Evolutionary conservation across 30 jellyfish, hydroid and myxozoan genomes (phyloP).

Genomic region (Aurelia coerulea): DNA sequence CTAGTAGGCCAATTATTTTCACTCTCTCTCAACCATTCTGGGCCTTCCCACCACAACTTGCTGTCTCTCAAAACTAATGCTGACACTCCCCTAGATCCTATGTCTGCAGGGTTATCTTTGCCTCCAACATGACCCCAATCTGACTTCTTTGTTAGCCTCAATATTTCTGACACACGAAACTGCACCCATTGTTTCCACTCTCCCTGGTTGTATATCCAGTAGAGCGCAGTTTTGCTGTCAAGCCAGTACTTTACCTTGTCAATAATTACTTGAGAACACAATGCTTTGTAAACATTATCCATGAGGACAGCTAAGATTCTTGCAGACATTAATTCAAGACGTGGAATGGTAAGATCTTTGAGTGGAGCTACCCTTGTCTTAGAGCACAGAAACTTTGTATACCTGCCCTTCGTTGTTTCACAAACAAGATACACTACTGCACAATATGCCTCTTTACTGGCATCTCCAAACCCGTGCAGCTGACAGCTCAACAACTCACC

Average conservation of each 20-base stretch:
- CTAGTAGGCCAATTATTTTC: constrained; percentile 13
- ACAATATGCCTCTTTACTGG: constrained; percentile 39
- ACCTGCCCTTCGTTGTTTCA: constrained; percentile 32
- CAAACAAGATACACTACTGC: constrained; percentile 35
- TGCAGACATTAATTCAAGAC: constrained; percentile 62
- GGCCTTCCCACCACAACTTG: constrained; percentile 61
- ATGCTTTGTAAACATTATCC: constrained; percentile 21
- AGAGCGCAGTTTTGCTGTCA: constrained; percentile 26
- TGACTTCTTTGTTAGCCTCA: constrained; percentile 9
- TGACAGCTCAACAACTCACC: constrained; percentile 38
- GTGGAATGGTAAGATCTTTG: constrained; percentile 37
- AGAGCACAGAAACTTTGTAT: constrained; percentile 26
- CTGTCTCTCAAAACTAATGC: neutral
- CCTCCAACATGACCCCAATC: constrained; percentile 45
- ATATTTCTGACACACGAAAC: neutral
- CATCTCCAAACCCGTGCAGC: constrained; percentile 43
- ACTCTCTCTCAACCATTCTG: constrained; percentile 12
- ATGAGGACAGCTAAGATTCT: constrained; percentile 25
- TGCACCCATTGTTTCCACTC: constrained; percentile 12
- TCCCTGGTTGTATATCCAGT: neutral
- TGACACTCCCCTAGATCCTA: constrained; percentile 33
- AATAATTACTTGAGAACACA: neutral
- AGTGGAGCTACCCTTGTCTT: neutral
- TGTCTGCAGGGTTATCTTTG: constrained; percentile 62
- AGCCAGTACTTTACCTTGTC: neutral